Evolutionary conservation across 92 coral and sea anemone species (phyloP).

Genomic region (Actinernus sp.): DNA sequence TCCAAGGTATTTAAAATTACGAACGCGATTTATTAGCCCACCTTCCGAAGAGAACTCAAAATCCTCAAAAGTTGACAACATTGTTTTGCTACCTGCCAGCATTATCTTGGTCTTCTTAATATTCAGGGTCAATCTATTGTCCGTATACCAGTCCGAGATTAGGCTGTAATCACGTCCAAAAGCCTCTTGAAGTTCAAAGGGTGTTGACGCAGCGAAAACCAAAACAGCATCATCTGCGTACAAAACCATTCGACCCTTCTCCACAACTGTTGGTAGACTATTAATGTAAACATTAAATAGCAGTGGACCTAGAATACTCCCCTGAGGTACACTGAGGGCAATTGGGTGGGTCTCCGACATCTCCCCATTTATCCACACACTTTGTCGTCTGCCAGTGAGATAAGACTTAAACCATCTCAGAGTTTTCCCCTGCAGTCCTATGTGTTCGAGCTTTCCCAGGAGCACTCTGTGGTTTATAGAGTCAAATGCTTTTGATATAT

Average conservation of each 20-base stretch:
- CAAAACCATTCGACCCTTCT: constrained; percentile 18
- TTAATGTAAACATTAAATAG: constrained; percentile 36
- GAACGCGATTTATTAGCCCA: background rate
- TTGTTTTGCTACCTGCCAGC: constrained; percentile 47
- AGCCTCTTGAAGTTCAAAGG: constrained; percentile 32
- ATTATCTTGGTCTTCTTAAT: constrained; percentile 53
- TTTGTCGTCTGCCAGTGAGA: constrained; percentile 39
- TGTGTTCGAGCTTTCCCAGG: constrained; percentile 27
- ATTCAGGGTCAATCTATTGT: constrained; percentile 43
- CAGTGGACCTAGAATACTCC: constrained; percentile 43
- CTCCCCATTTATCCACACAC: constrained; percentile 53
- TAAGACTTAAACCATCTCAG: constrained; percentile 49
- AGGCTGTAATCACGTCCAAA: constrained; percentile 25
- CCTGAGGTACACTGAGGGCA: constrained; percentile 46
- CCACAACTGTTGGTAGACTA: constrained; percentile 26
- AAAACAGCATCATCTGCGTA: constrained; percentile 50
- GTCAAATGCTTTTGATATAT: constrained; percentile 61
- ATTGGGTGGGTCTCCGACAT: constrained; percentile 25
- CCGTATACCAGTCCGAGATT: constrained; percentile 45
- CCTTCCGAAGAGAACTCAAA: constrained; percentile 3
- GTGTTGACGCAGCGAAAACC: constrained; percentile 29
- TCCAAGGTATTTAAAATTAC: constrained; percentile 21
- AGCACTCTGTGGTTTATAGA: constrained; percentile 49
- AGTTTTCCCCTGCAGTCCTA: constrained; percentile 21
- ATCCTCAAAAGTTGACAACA: constrained; percentile 40